Percentiles rank a stretch among this genome's conserved stretches.
phyloP scores from a whole-genome alignment of 2,113 vertebrate genomes.

The Dissostichus mawsoni region DNA sequence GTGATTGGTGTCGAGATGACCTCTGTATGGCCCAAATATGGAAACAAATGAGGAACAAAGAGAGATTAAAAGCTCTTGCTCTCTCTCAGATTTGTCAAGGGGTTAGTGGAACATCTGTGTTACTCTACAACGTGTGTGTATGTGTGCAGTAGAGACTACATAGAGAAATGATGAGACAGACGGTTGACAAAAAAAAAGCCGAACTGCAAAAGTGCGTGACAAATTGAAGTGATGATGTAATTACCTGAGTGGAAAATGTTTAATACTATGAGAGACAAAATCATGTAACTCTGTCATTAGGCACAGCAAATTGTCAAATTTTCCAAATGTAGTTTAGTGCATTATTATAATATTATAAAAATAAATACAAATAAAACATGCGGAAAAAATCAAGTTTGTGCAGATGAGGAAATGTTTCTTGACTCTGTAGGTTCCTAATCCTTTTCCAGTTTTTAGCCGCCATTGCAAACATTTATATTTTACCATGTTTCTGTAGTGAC shows the following conservation, averaged over 20 bases:
- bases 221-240: background rate
- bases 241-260: slow-evolving; percentile 3
- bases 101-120: slow-evolving; percentile 10
- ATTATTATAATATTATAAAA: background rate
- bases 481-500: background rate
- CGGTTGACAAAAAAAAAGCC: background rate
- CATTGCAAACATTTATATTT: background rate
- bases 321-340: background rate
- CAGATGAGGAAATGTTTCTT: background rate
- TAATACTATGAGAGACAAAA: background rate
- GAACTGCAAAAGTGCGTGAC: background rate
- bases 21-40: slow-evolving; percentile 19
- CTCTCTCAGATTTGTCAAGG: slow-evolving; percentile 4
- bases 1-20: background rate
- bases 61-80: background rate
- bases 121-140: slow-evolving; percentile 3
- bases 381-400: background rate
- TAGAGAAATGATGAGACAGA: slow-evolving; percentile 1
- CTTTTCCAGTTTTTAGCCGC: background rate
- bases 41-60: slow-evolving; percentile 11
- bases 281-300: background rate
- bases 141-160: background rate
- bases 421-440: background rate
- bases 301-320: background rate
- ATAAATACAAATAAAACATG: background rate